Evolutionary conservation across 2,888 invertebrate genomes (phyloP), one percentile per base, ranked within the genome.

Genomic region (Platycheirus rosarum): DNA sequence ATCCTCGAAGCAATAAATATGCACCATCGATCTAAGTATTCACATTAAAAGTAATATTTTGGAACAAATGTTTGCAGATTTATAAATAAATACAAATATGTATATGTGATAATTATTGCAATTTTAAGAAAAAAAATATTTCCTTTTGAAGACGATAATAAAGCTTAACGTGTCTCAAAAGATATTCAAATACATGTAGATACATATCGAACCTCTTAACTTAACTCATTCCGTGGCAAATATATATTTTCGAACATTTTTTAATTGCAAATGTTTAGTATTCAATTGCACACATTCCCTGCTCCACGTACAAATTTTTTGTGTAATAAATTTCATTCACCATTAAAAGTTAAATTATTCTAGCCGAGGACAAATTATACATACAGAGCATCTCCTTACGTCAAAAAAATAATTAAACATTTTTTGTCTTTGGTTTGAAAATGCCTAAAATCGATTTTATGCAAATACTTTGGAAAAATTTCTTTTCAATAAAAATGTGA

Each of bases 381-480:
- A 68, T 42, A 55, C 55, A 63, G n/a, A n/a, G 63, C 69, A 57
- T 60, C 55, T 44, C 63, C 75, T 69, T 55, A 44, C 69, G 57
- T 60, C 44, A 69, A 49, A 63, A 49, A 63, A 69, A 80, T 70
- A 80, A 80, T 80, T 80, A 80, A 63, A 69, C 55, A 69, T 55
- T 53, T 40, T 73, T 69, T 57, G 62, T 80, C 69, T 57, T 55
- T 69, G 32, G 44, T 69, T 69, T 75, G 40, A 60, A 80, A 75
- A 80, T 69, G 55, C 46, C 65, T 66, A 69, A 80, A 80, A 69
- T 80, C 79, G 79, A 80, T 80, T 80, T 74, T 80, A 80, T 80
- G 75, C 75, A 80, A 80, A 80, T 80, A 74, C 63, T 80, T 63
- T 51, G 51, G 13, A 69, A 32, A n/a, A 65, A 63, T 75, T 75